These are phyloP conservation scores for Callyntrura sp. DNA, from an alignment of 2,888 invertebrate species.

Conservation along the genomic window DNA sequence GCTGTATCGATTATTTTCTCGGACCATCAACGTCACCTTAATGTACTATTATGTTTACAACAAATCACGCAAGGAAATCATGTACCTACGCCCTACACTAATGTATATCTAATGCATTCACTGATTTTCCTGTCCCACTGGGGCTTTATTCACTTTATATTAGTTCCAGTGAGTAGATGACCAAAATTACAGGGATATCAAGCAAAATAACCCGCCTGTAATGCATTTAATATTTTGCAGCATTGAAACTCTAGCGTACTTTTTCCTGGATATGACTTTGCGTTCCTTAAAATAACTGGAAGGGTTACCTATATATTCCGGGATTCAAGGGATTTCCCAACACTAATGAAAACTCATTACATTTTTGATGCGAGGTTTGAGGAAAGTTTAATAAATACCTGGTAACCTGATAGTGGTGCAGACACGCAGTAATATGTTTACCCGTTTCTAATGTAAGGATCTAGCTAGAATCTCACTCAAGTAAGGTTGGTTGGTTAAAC, in stretches of 20 bases:
- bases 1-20: slow-evolving; percentile 41
- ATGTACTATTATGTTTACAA: neutral
- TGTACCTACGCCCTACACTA: neutral
- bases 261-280: neutral
- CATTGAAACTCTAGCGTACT: neutral
- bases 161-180: no score
- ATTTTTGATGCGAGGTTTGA: neutral
- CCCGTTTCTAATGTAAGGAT: no score
- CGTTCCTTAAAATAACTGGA: neutral
- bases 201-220: neutral
- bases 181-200: neutral
- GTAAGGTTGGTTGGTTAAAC: no score
- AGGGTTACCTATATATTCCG: neutral
- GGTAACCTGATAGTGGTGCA: no score
- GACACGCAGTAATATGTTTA: no score
- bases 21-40: neutral
- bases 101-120: neutral
- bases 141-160: no score
- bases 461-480: no score
- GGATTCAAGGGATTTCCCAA: neutral
- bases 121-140: no score
- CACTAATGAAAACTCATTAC: neutral
- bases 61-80: neutral
- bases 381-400: neutral
- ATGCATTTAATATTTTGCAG: neutral